Base-by-base conservation (phyloP, 2,797 vertebrate genomes). In the Phalanger gymnotis region DNA sequence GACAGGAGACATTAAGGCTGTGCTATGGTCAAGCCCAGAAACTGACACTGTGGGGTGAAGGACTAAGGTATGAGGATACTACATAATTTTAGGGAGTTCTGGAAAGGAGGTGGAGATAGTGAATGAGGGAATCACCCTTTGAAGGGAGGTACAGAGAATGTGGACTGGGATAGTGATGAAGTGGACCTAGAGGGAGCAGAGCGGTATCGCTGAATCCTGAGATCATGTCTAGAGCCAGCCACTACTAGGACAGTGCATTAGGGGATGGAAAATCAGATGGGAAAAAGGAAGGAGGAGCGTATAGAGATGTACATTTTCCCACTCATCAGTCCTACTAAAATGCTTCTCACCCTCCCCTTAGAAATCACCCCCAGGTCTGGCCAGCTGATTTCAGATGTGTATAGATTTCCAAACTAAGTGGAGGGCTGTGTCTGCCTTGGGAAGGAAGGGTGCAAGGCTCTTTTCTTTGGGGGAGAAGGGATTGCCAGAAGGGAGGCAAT, bases 1-100 rank as follows among this genome's bases (percentile, higher is more conserved):
- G 97, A 87, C 53, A 95, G 99, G 95, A 99, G 97, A 73, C 96
- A 97, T 0, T 98, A 98, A 0, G 97, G 6, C 95, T 0, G 12
- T 96, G 97, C 99, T 98, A 92, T 99, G 98, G 12, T 51, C 96
- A 22, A 98, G 98, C 0, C 99, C 99, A 3, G 96, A 98, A 90
- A 99, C 94, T 93, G 98, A 96, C 51, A 93, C 2, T 0, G 30
- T 61, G 30, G 98, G 16, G 4, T 57, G 56, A 58, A 31, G 28
- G 28, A 58, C 57, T 31, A 96, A 51, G 13, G 34, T 66, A 34
- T n/a, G 13, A 66, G 31, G 34, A 19, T n/a, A 66, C 31, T 66
- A n/a, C 13, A n/a, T n/a, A 66, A 5, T n/a, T 34, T 66, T n/a
- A 66, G 34, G 61, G 14, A 66, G 14, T 34, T 66, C 34, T 66